phyloP scores from a whole-genome alignment of 2,113 vertebrate species.

The Gnathonemus longibarbis region DNA sequence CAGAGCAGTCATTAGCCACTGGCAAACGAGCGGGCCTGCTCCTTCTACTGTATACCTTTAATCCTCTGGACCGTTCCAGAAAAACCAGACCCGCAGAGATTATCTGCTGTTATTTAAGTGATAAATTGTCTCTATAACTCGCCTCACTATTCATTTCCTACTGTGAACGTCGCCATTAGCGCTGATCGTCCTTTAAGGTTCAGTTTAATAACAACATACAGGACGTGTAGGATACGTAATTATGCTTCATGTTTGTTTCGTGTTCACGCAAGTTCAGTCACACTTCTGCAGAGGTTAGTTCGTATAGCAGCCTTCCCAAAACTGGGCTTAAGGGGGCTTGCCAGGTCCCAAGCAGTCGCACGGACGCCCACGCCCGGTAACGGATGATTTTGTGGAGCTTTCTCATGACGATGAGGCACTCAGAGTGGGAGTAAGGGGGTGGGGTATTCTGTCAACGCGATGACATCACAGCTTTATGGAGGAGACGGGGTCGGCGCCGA shows the following conservation, averaged over 20 bases:
- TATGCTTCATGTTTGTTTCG: not conserved
- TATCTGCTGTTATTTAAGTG: conserved; percentile 17
- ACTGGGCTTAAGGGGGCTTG: not conserved
- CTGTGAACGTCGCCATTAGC: not conserved
- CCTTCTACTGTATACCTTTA: not conserved
- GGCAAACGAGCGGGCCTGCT: not conserved
- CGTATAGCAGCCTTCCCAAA: not conserved
- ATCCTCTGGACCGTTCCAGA: conserved; percentile 4
- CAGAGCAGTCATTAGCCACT: not conserved
- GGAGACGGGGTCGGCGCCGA: not conserved
- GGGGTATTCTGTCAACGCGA: not conserved
- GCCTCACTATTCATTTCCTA: not conserved
- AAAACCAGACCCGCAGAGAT: not conserved
- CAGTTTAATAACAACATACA: not conserved
- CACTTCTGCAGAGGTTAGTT: not conserved
- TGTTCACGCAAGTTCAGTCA: not conserved
- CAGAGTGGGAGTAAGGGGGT: not conserved
- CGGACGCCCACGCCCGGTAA: not conserved
- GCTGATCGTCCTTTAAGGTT: not conserved
- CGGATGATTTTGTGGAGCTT: not conserved
- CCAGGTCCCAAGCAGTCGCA: not conserved
- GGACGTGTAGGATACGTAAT: not conserved
- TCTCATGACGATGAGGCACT: not conserved
- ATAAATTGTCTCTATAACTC: not conserved
- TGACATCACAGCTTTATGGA: not conserved